Percentiles rank a stretch among this genome's conserved stretches.
phyloP scores from a whole-genome alignment of 2,113 vertebrate species.

The Antigone vipio region DNA sequence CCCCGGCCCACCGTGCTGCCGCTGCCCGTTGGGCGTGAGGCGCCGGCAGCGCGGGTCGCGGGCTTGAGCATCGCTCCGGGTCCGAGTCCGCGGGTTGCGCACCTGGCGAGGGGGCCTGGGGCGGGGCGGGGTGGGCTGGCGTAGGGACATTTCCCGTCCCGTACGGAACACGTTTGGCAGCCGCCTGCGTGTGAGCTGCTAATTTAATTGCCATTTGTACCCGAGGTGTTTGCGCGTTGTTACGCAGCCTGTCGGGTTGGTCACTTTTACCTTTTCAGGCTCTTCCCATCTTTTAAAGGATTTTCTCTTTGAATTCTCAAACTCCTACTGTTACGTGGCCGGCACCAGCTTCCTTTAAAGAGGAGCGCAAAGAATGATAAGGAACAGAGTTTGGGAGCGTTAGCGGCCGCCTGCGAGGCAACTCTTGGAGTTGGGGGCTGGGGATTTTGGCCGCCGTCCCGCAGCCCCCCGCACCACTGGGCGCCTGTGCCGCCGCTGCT shows the following conservation, averaged over 20 bases:
- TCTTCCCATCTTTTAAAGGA: neutral
- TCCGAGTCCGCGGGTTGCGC: neutral
- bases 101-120: neutral
- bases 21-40: neutral
- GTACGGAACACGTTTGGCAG: neutral
- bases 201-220: rapidly evolving
- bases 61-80: neutral
- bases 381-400: neutral
- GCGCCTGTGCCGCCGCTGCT: neutral
- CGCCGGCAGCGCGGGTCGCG: neutral
- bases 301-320: neutral
- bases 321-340: neutral
- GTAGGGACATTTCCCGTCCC: neutral
- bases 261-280: neutral
- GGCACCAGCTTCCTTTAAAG: neutral
- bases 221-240: neutral
- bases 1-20: too few relatives aligned
- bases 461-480: too few relatives aligned
- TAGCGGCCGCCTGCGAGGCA: neutral
- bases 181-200: neutral
- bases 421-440: neutral
- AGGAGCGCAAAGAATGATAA: rapidly evolving
- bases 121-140: neutral
- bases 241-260: neutral
- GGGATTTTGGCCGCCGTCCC: rapidly evolving